phyloP scores from a whole-genome alignment of 2,113 vertebrate species.

The Nicator chloris region DNA sequence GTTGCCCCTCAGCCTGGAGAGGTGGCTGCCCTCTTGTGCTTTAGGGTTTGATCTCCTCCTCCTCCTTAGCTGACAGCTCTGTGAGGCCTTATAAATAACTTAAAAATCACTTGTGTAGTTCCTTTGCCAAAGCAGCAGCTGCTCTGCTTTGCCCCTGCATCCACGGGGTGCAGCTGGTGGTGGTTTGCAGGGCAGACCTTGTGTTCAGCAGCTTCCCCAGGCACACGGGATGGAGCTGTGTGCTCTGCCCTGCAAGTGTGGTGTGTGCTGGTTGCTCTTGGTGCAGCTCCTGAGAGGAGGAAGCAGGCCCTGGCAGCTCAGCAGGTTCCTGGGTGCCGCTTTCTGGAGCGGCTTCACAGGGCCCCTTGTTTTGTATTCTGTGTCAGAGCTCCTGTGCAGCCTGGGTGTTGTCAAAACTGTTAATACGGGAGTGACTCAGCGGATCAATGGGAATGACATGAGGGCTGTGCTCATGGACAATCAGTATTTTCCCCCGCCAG shows the following conservation, averaged over 20 bases:
- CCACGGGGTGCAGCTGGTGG: background rate
- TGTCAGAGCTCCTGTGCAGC: slow-evolving; percentile 16
- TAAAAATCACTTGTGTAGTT: background rate
- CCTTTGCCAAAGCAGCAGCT: background rate
- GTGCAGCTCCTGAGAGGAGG: background rate
- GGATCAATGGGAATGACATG: slow-evolving; percentile 48
- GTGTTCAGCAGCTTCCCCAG: background rate
- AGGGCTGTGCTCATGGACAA: slow-evolving; percentile 18
- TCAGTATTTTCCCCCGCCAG: background rate
- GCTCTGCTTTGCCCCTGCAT: background rate
- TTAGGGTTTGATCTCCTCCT: background rate
- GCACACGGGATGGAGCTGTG: background rate
- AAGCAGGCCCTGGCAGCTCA: background rate
- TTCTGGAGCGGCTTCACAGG: background rate
- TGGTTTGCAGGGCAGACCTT: background rate
- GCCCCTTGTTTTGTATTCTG: background rate
- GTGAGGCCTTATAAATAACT: background rate
- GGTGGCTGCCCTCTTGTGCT: background rate
- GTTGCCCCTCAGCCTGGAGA: background rate
- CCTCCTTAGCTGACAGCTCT: background rate
- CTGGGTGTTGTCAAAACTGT: slow-evolving; percentile 29
- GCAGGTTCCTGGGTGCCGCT: slow-evolving; percentile 3
- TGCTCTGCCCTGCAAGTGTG: background rate
- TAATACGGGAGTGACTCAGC: slow-evolving; percentile 62
- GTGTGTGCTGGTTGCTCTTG: background rate